Evolutionary conservation across 1,140 invertebrate genomes (phyloP), one percentile per base, ranked within the genome.

Genomic region (Cydia pomonella): DNA sequence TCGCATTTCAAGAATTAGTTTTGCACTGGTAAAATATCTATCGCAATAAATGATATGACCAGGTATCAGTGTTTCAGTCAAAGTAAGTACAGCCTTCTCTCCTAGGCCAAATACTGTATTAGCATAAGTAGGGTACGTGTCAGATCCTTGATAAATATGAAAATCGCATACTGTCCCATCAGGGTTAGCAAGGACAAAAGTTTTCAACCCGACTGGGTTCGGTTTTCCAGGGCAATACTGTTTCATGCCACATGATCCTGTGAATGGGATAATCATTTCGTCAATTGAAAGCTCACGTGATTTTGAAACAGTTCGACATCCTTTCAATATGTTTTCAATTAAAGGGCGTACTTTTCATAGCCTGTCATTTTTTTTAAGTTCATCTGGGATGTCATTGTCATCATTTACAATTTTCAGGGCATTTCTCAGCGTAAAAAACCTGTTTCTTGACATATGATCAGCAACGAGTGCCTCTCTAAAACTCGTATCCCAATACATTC

Each of bases 201-300:
- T 64, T 38, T 75, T 75, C 29, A 82, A 72, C 12, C 80, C 80
- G 25, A 74, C 73, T 23, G 78, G 77, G 73, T 82, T 81, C 3
- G 78, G 80, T 59, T 81, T 81, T 29, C 62, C 33, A 10, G 77
- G 71, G 18, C 59, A 41, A 50, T 66, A 75, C 41, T 75, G 73
- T 44, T 27, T 64, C 5, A 75, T 50, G 6, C 21, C 41, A 33
- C 74, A 75, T 13, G 38, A 12, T 21, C 74, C 74, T 27, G 47
- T 59, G 16, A 75, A 75, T 13, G 74, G 74, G 16, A 75, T 72
- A 5, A 75, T 75, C 74, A 75, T 75, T 59, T 75, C 74, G 41
- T 75, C 74, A 27, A 74, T 63, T 62, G 73, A 74, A 9, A 64
- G 25, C 25, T 59, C 18, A 53, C 53, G n/a, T 13, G 44, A 10